Evolutionary conservation across 2,113 vertebrate genomes (phyloP), one percentile per base, ranked within the genome.

Genomic region (Pheucticus melanocephalus): DNA sequence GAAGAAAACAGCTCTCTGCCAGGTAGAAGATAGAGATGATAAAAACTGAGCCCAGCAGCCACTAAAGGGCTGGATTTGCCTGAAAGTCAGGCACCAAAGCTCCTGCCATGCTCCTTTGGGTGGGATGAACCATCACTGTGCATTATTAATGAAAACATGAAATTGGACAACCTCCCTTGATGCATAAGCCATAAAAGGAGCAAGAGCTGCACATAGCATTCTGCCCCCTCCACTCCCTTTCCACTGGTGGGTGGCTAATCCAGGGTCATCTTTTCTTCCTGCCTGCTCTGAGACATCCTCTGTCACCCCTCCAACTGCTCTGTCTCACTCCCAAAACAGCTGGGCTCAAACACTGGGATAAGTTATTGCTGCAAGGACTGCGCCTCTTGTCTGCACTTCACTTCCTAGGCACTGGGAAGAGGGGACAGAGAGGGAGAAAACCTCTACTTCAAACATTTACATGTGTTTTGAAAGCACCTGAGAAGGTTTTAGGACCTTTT

Each of bases 21-120:
- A 57, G 33, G 56, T 3, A 3, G 51, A 53, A 86, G 47, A 64
- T 0, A 13, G 0, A 23, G 10, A 40, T n/a, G 8, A 82, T 12
- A 60, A 56, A 91, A 92, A 37, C 12, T 12, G 22, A 89, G n/a
- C 28, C 65, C 39, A 71, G 76, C 11, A 73, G 72, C 14, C 51
- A 51, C 9, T 5, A 13, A 60, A 24, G 20, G 39, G 21, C 12
- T 87, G 65, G 30, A 35, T 66, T 75, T 66, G 19, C 16, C 64
- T 66, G 12, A 27, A 73, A 73, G 63, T 30, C 37, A n/a, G 37
- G 25, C 33, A 80, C 15, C 0, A 1, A 61, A 47, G 33, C 25
- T 53, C 31, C 45, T 48, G 54, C 15, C 40, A 9, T 0, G 3
- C 21, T 69, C 22, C 48, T n/a, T 40, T 35, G 22, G 28, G 31